phyloP scores from a whole-genome alignment of 1,140 invertebrate species.

The Drosophila gunungcola region DNA sequence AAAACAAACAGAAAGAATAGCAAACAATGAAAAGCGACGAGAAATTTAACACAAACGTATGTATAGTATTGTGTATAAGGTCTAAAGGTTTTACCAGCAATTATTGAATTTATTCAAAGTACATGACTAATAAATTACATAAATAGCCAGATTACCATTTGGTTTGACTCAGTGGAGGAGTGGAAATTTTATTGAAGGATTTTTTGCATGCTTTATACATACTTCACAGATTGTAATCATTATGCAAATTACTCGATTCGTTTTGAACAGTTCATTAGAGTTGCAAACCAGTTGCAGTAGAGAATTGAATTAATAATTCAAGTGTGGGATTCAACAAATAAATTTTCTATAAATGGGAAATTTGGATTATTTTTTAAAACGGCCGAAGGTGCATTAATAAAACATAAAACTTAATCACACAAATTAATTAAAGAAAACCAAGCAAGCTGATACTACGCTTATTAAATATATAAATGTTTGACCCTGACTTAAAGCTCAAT shows the following conservation, averaged over 20 bases:
- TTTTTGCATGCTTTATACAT: slow-evolving; percentile 21
- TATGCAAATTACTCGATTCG: slow-evolving; percentile 39
- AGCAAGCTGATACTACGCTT: neutral
- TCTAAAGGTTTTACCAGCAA: slow-evolving; percentile 17
- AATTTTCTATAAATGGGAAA: neutral
- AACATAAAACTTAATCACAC: neutral
- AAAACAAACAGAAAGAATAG: neutral
- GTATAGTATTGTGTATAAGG: slow-evolving; percentile 5
- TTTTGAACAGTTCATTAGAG: slow-evolving; percentile 46
- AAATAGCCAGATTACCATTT: slow-evolving; percentile 13
- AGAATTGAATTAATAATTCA: slow-evolving; percentile 26
- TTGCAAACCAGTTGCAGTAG: slow-evolving; percentile 43
- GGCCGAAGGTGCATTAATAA: neutral
- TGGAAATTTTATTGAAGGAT: slow-evolving; percentile 56
- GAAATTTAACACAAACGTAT: slow-evolving; percentile 15
- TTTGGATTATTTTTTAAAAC: slow-evolving; percentile 6
- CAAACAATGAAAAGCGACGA: slow-evolving; percentile 1
- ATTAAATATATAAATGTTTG: slow-evolving; percentile 8
- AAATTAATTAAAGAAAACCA: slow-evolving; percentile 4
- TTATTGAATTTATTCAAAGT: slow-evolving; percentile 37
- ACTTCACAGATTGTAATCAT: slow-evolving; percentile 33
- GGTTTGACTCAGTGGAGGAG: slow-evolving; percentile 7
- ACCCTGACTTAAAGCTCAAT: slow-evolving; percentile 24
- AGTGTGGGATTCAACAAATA: neutral
- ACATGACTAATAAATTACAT: slow-evolving; percentile 22